Conservation (phyloP, 2,797 vertebrate genomes). For the Smutsia temminckii region DNA sequence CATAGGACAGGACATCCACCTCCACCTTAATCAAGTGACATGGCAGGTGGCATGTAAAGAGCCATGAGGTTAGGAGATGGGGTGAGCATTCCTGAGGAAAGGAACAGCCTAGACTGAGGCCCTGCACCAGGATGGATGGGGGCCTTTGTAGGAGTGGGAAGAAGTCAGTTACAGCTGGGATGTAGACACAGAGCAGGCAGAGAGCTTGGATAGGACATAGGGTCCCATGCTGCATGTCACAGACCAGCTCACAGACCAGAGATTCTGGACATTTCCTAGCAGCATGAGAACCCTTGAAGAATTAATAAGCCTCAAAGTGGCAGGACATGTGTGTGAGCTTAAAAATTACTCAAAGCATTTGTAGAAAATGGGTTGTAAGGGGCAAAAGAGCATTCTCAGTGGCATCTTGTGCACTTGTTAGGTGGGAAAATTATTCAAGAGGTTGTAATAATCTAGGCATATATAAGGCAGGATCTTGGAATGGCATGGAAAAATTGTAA, state of each 20-base stretch:
- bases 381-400: neutral
- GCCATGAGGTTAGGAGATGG: too few species aligned
- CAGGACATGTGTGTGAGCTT: neutral
- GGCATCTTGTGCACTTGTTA: too few species aligned
- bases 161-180: neutral
- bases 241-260: neutral
- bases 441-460: neutral
- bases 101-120: neutral
- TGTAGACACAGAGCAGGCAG: neutral
- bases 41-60: neutral
- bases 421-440: neutral
- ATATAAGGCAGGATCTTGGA: neutral
- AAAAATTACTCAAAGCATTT: neutral
- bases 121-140: neutral
- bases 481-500: neutral
- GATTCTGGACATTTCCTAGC: neutral
- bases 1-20: neutral
- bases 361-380: neutral
- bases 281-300: neutral
- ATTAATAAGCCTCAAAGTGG: neutral
- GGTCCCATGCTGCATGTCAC: neutral
- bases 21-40: neutral
- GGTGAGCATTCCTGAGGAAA: neutral
- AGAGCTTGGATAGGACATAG: neutral
- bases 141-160: neutral